phyloP scores from a whole-genome alignment of 2,113 vertebrate species.

The Cyprinodon brontotheroides region DNA sequence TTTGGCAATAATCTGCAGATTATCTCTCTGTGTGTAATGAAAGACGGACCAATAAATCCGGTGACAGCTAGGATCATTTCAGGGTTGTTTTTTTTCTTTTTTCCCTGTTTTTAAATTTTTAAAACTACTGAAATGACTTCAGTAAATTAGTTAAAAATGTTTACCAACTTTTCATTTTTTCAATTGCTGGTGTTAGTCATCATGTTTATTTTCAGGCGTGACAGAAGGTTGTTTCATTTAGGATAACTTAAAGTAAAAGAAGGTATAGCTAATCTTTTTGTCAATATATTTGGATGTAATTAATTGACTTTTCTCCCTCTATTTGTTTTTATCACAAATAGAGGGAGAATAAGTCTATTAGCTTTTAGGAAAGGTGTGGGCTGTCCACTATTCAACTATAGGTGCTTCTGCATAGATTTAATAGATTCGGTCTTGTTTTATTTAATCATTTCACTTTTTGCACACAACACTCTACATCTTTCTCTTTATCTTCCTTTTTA shows the following conservation, averaged over 20 bases:
- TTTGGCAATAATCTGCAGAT: conserved; percentile 37
- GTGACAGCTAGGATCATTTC: neutral
- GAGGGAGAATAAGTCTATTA: no score
- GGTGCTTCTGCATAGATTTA: no score
- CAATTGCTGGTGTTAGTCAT: neutral
- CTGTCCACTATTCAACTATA: no score
- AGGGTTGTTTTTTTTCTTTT: neutral
- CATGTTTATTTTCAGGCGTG: neutral
- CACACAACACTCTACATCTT: no score
- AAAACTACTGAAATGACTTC: neutral
- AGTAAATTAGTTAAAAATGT: neutral
- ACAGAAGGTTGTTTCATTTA: neutral
- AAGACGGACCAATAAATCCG: neutral
- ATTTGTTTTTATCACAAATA: no score
- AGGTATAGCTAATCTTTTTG: neutral
- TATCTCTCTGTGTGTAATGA: neutral
- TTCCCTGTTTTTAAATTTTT: neutral
- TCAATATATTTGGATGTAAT: neutral
- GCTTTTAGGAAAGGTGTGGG: no score
- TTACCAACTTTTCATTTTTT: neutral
- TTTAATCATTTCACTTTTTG: no score
- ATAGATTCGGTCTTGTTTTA: no score
- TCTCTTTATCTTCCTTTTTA: no score
- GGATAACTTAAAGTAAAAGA: no score
- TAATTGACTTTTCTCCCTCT: no score